A percentile compares a stretch with the other conserved stretches of the same genome.
These are phyloP conservation scores for Orientallactaga sibirica DNA, from an alignment of 2,797 vertebrate species.

Conservation along the genomic window DNA sequence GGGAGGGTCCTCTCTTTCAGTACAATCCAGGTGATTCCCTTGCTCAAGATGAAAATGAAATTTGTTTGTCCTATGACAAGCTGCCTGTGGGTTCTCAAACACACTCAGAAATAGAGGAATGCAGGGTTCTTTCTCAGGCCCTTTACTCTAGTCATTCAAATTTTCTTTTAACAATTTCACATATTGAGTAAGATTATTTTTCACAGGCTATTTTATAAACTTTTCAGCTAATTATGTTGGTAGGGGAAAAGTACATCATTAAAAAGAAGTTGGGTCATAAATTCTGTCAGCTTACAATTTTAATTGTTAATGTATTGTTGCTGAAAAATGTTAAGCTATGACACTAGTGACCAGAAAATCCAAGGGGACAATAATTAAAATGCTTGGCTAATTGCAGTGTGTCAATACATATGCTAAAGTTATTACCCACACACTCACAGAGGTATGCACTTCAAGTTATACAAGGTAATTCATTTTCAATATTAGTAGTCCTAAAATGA, in stretches of 20 bases:
- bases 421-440: background rate
- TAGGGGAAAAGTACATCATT: conserved; percentile 14
- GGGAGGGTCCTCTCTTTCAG: background rate
- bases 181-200: background rate
- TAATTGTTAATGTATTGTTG: background rate
- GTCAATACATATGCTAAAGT: background rate
- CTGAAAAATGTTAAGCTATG: background rate
- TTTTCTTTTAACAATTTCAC: background rate
- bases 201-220: background rate
- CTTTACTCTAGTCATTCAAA: background rate
- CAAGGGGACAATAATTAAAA: conserved; percentile 16
- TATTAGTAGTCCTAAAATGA: background rate
- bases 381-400: background rate
- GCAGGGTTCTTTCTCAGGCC: background rate
- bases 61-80: background rate
- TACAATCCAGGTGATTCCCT: background rate
- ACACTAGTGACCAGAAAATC: background rate
- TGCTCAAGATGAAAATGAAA: background rate
- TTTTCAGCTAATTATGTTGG: conserved; percentile 49
- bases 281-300: conserved; percentile 24
- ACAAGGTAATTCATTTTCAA: background rate
- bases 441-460: background rate
- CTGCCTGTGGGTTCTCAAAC: background rate
- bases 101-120: background rate
- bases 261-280: conserved; percentile 28